A percentile compares a stretch with the other conserved stretches of the same genome.
phyloP scores from a whole-genome alignment of 2,888 invertebrate genomes.

The Onchidella celtica region DNA sequence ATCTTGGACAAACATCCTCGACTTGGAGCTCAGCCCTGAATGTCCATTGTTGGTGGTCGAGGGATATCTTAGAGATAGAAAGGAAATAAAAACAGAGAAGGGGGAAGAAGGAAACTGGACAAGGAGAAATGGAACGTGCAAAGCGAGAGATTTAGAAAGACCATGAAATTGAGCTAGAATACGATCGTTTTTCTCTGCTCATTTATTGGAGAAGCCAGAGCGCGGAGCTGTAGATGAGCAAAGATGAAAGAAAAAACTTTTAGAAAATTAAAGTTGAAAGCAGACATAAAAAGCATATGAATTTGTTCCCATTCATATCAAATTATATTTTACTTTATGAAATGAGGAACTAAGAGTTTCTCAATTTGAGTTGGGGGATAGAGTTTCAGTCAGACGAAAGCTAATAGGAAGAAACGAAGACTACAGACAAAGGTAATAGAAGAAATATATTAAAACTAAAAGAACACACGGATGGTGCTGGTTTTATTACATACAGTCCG shows the following conservation, averaged over 20 bases:
- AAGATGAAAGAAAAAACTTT: neutral
- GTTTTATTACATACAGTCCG: too few relatives aligned
- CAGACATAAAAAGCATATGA: too few relatives aligned
- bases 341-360: too few relatives aligned
- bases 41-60: neutral
- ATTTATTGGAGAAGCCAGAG: neutral
- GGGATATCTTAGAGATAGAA: neutral
- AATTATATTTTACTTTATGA: too few relatives aligned
- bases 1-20: constrained; percentile 41
- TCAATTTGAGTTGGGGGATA: too few relatives aligned
- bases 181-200: neutral
- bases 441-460: too few relatives aligned
- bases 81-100: neutral
- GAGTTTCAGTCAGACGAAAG: too few relatives aligned
- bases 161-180: neutral
- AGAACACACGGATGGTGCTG: too few relatives aligned
- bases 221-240: neutral
- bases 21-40: neutral
- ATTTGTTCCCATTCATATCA: too few relatives aligned
- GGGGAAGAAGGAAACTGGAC: neutral
- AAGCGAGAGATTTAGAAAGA: neutral
- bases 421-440: too few relatives aligned
- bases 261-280: neutral
- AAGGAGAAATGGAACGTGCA: too few relatives aligned
- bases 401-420: too few relatives aligned